phyloP scores from a whole-genome alignment of 2,113 vertebrate genomes.

The Suricata suricatta region DNA sequence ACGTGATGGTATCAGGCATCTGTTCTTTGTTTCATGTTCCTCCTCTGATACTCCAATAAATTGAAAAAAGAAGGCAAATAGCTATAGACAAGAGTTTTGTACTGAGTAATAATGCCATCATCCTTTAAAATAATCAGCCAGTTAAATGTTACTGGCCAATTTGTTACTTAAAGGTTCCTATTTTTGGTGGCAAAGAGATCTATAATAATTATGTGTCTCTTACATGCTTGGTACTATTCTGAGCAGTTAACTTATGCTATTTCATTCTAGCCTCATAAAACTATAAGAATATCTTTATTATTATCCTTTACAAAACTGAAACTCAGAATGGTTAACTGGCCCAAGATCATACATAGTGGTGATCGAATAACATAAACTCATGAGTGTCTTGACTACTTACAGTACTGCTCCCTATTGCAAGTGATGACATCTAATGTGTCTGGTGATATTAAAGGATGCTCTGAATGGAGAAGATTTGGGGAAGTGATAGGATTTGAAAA shows the following conservation, averaged over 20 bases:
- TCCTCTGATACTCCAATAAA: not conserved
- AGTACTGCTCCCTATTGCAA: not conserved
- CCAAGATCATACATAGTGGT: not conserved
- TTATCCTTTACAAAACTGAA: not conserved
- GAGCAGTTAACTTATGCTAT: not conserved
- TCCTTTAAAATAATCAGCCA: slow-evolving; percentile 17
- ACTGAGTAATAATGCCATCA: not conserved
- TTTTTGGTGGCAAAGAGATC: not conserved
- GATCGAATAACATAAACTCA: not conserved
- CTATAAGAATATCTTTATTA: not conserved
- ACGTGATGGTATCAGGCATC: not conserved
- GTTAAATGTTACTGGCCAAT: not conserved
- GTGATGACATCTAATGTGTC: not conserved
- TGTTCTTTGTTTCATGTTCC: not conserved
- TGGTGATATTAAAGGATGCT: not conserved
- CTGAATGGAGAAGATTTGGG: not conserved
- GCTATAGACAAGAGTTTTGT: not conserved
- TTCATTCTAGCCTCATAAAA: slow-evolving; percentile 30
- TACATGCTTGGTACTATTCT: not conserved
- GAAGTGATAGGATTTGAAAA: slow-evolving; percentile 15
- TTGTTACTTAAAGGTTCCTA: slow-evolving; percentile 6
- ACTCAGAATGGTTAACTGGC: not conserved
- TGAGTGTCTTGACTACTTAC: not conserved
- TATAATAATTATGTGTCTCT: not conserved
- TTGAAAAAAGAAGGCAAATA: not conserved